A percentile compares a stretch with the other conserved stretches of the same genome.
These are phyloP conservation scores for Mobula birostris DNA, from an alignment of 2,113 vertebrate species.

Conservation along the genomic window DNA sequence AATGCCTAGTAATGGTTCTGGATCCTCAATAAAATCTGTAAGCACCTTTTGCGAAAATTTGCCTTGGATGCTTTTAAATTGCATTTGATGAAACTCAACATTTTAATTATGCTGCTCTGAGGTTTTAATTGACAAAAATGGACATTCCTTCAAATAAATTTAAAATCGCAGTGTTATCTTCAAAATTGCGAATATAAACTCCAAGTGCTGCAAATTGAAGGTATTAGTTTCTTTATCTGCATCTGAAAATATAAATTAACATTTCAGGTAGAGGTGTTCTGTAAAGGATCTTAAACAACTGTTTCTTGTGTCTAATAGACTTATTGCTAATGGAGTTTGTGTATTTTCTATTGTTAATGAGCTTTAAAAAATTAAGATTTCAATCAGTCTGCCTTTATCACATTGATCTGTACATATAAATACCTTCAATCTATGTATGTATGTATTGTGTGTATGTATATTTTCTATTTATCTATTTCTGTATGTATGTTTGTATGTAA, in stretches of 20 bases:
- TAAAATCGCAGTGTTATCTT: not conserved
- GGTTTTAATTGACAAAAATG: not conserved
- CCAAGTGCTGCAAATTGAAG: not conserved
- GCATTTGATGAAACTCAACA: not conserved
- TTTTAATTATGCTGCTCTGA: not conserved
- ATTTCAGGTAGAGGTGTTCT: not conserved
- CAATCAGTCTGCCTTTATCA: not conserved
- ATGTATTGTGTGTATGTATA: no score
- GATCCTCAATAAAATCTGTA: not conserved
- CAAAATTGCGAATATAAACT: not conserved
- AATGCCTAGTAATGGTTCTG: not conserved
- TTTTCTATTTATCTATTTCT: no score
- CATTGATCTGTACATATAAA: not conserved
- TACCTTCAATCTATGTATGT: not conserved
- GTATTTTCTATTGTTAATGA: not conserved
- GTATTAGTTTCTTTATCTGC: not conserved
- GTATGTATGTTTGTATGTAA: no score
- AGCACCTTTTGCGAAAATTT: not conserved
- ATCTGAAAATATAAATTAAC: not conserved
- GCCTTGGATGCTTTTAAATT: not conserved
- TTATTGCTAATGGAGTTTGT: not conserved
- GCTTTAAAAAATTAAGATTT: not conserved
- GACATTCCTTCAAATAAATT: not conserved
- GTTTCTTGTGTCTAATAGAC: not conserved
- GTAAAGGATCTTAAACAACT: not conserved